These are phyloP conservation scores for Zaprionus lachaisei DNA, from an alignment of 1,140 invertebrate species.

Conservation along the genomic window DNA sequence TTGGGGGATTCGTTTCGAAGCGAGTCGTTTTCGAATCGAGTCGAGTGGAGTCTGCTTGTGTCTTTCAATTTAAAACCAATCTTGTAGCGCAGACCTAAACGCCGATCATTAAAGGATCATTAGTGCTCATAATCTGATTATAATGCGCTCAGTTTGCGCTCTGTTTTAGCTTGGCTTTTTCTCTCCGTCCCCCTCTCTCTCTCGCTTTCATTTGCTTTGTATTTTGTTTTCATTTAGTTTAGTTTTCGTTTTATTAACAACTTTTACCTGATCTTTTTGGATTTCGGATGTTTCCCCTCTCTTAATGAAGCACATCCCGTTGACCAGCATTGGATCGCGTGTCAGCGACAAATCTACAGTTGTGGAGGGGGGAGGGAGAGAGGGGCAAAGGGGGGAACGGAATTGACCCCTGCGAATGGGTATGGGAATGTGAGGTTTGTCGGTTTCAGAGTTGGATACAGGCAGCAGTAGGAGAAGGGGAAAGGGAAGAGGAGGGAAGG, in stretches of 20 bases:
- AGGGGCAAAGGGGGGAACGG: slow-evolving; percentile 4
- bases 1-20: background rate
- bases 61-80: slow-evolving; percentile 80
- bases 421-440: slow-evolving; percentile 18
- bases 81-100: slow-evolving; percentile 68
- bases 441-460: background rate
- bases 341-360: slow-evolving; percentile 72
- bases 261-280: slow-evolving; percentile 71
- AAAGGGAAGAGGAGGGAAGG: background rate
- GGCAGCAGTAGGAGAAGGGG: background rate
- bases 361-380: background rate
- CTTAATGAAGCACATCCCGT: slow-evolving; percentile 81
- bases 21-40: slow-evolving; percentile 36
- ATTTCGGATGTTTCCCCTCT: slow-evolving; percentile 34
- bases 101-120: slow-evolving; percentile 84
- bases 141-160: slow-evolving; percentile 79
- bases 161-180: slow-evolving; percentile 58
- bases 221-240: slow-evolving; percentile 51
- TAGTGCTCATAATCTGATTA: slow-evolving; percentile 84
- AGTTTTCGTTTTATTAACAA: slow-evolving; percentile 78
- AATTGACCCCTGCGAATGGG: slow-evolving; percentile 34
- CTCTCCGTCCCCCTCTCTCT: background rate
- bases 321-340: slow-evolving; percentile 60
- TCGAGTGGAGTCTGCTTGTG: slow-evolving; percentile 52
- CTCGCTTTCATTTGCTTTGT: slow-evolving; percentile 15